Conservation (phyloP, 2,888 invertebrate species). For the Chydorus sphaericus region DNA sequence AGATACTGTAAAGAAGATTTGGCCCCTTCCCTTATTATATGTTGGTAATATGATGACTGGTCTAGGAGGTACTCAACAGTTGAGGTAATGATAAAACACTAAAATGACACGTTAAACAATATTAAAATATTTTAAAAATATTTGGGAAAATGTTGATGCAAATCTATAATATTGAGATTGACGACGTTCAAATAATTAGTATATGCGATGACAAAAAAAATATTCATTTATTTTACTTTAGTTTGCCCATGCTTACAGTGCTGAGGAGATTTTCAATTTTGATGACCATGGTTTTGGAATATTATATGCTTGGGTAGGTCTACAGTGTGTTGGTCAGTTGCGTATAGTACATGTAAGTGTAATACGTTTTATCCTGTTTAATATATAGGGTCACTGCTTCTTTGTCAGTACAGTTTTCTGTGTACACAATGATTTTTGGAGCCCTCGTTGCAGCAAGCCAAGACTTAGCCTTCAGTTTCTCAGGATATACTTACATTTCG, state of each 20-base stretch:
- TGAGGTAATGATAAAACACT: too few relatives aligned
- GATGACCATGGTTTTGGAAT: constrained; percentile 93
- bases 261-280: constrained; percentile 89
- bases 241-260: constrained; percentile 95
- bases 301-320: constrained; percentile 62
- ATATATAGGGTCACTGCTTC: constrained; percentile 30
- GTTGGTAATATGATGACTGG: constrained; percentile 93
- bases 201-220: neutral
- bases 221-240: constrained; percentile 27
- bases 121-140: too few relatives aligned
- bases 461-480: constrained; percentile 81
- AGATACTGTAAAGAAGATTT: constrained; percentile 45
- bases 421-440: constrained; percentile 88
- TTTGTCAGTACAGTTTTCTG: constrained; percentile 69
- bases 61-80: constrained; percentile 85
- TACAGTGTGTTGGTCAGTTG: too few relatives aligned
- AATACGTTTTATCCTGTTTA: too few relatives aligned
- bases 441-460: constrained; percentile 75
- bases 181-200: neutral
- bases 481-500: constrained; percentile 80
- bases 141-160: too few relatives aligned
- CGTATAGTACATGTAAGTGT: neutral
- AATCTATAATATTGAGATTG: too few relatives aligned
- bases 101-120: too few relatives aligned
- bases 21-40: constrained; percentile 87